Evolutionary conservation across 2,797 vertebrate species (phyloP).

Genomic region (Allobates femoralis): DNA sequence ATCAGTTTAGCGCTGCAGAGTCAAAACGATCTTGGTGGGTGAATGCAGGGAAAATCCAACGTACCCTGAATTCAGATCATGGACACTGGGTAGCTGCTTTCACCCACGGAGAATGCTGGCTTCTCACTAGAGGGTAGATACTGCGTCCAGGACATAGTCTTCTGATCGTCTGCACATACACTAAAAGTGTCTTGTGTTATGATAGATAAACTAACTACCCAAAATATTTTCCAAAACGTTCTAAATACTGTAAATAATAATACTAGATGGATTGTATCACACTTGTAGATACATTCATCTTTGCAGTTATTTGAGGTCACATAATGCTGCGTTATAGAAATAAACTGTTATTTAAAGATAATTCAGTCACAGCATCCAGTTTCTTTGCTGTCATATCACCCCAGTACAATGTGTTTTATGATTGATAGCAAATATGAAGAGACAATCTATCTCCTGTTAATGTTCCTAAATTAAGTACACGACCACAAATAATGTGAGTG

Average conservation of each 20-base stretch:
- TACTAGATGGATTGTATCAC: background rate
- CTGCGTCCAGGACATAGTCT: no score
- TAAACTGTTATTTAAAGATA: slow-evolving; percentile 59
- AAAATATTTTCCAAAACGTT: background rate
- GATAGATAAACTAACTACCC: background rate
- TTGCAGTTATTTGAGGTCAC: slow-evolving; percentile 57
- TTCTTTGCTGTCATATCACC: slow-evolving; percentile 61
- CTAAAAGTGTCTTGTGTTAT: background rate
- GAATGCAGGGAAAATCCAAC: no score
- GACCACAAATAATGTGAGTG: slow-evolving; percentile 71
- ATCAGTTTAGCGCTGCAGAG: no score
- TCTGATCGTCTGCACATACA: no score
- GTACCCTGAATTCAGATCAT: no score
- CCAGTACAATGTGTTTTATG: slow-evolving; percentile 66
- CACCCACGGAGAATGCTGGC: no score
- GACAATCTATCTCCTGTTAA: slow-evolving; percentile 74
- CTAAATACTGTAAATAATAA: background rate
- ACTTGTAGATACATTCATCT: background rate
- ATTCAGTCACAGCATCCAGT: slow-evolving; percentile 55
- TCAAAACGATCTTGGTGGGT: no score
- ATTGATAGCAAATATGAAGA: slow-evolving; percentile 72
- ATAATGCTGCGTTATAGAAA: slow-evolving; percentile 32
- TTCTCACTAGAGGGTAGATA: no score
- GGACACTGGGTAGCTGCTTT: no score
- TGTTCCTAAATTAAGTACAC: slow-evolving; percentile 71